Percentiles rank a stretch among this genome's conserved stretches.
Conservation (phyloP, 2,113 vertebrate species). For the Agelaius phoeniceus region DNA sequence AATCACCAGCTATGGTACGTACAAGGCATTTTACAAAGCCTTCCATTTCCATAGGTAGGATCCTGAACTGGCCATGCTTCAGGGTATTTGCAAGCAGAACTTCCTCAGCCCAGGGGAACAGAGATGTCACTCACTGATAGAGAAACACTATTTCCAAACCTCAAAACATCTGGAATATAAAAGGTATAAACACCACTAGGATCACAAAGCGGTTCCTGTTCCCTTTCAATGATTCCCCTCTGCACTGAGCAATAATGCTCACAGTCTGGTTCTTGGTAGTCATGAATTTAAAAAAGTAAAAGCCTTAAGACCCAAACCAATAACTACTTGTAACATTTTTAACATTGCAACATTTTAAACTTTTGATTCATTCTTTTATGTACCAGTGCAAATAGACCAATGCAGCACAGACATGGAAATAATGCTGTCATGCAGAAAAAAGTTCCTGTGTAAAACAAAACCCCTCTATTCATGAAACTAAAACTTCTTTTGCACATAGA, state of each 20-base stretch:
- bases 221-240: neutral
- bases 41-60: neutral
- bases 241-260: neutral
- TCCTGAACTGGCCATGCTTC: neutral
- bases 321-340: neutral
- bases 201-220: neutral
- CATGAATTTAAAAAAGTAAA: neutral
- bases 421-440: neutral
- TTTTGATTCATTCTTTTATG: neutral
- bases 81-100: neutral
- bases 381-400: neutral
- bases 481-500: neutral
- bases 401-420: neutral
- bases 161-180: neutral
- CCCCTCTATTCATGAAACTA: neutral
- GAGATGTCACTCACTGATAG: neutral
- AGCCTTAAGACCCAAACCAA: neutral
- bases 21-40: neutral
- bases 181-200: neutral
- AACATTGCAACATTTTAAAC: neutral
- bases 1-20: rapidly evolving
- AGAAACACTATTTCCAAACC: neutral
- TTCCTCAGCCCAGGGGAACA: neutral
- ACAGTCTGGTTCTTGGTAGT: neutral
- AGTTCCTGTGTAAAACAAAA: neutral